phyloP scores from a whole-genome alignment of 1,140 invertebrate species.

The Nebria ingens region DNA sequence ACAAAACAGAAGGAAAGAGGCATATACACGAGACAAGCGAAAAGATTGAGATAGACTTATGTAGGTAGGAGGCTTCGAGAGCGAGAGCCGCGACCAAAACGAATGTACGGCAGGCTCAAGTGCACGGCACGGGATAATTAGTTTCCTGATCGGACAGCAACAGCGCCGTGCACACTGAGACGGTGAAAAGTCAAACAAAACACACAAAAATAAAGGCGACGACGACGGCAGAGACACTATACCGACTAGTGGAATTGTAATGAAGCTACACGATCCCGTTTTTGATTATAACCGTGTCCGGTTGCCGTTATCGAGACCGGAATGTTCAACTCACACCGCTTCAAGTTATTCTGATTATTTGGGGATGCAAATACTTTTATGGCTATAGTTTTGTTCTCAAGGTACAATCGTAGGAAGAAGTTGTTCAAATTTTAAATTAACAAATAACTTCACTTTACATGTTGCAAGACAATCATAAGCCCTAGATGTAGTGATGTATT shows the following conservation, averaged over 20 bases:
- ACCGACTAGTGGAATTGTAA: background rate
- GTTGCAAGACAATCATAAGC: too few relatives aligned
- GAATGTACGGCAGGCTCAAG: conserved; percentile 16
- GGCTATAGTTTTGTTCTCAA: too few relatives aligned
- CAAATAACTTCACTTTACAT: too few relatives aligned
- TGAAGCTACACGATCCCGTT: background rate
- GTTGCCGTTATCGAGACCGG: background rate
- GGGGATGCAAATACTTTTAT: too few relatives aligned
- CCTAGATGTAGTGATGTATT: too few relatives aligned
- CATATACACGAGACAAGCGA: background rate
- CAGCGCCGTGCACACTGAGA: too few relatives aligned
- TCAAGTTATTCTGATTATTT: too few relatives aligned
- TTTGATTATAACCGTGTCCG: conserved; percentile 5
- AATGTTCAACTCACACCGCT: too few relatives aligned
- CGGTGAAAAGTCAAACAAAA: conserved; percentile 12
- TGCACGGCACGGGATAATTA: conserved; percentile 29
- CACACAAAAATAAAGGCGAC: conserved; percentile 1
- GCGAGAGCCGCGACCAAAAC: conserved; percentile 6
- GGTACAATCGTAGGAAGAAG: too few relatives aligned
- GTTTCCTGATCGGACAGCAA: conserved; percentile 29
- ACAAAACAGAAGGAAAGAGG: too few relatives aligned
- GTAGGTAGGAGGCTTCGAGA: background rate
- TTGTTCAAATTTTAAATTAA: too few relatives aligned
- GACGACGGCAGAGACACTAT: background rate
- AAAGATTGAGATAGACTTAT: background rate